Percentiles rank a stretch among this genome's conserved stretches.
phyloP scores from a whole-genome alignment of 2,113 vertebrate species.

The Calidris pugnax region DNA sequence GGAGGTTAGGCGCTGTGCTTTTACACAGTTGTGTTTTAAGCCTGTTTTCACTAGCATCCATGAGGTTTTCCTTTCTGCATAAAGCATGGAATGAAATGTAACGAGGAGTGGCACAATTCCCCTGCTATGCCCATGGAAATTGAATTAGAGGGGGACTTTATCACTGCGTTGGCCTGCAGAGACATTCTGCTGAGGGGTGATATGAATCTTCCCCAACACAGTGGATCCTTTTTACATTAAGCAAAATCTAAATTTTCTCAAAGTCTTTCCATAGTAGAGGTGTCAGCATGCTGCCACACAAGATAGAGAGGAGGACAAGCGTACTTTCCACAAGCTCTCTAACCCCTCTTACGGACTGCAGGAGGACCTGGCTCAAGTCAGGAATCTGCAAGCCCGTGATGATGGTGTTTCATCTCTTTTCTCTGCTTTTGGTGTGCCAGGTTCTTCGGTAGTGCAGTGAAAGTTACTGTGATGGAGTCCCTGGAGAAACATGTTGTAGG shows the following conservation, averaged over 20 bases:
- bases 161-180: background rate
- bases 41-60: rapidly evolving
- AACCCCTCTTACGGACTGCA: background rate
- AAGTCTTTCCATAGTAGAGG: background rate
- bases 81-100: background rate
- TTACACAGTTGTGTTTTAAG: background rate
- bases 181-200: background rate
- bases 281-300: background rate
- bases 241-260: background rate
- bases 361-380: background rate
- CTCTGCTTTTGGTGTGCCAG: background rate
- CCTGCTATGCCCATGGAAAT: background rate
- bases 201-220: background rate
- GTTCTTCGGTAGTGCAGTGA: background rate
- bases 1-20: background rate
- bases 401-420: background rate
- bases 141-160: background rate
- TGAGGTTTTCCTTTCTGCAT: background rate
- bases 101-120: background rate
- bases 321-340: background rate
- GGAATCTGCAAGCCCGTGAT: background rate
- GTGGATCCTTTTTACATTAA: background rate
- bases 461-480: background rate
- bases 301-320: background rate
- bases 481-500: background rate